Evolutionary conservation across 2,113 vertebrate species (phyloP).

Genomic region (Channa argus): DNA sequence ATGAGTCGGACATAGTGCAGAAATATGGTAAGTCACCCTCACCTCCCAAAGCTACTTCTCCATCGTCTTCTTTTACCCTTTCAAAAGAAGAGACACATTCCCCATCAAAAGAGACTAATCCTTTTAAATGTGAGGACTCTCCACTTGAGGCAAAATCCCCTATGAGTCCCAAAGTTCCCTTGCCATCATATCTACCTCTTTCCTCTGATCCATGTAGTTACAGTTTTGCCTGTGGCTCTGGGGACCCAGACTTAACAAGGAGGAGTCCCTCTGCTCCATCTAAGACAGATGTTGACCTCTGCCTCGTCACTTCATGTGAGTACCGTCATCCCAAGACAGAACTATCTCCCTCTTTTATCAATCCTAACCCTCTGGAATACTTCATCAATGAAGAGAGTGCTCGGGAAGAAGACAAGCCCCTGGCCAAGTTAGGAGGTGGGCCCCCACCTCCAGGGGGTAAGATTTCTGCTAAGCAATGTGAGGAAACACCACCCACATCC

Average conservation of each 20-base stretch:
- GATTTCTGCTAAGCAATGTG: constrained; percentile 89
- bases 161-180: constrained; percentile 67
- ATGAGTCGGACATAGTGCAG: constrained; percentile 47
- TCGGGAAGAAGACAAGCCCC: constrained; percentile 86
- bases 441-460: constrained; percentile 92
- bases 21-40: constrained; percentile 62
- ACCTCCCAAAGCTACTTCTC: constrained; percentile 67
- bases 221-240: constrained; percentile 67
- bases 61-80: constrained; percentile 49
- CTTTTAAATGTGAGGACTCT: constrained; percentile 78
- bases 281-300: constrained; percentile 92
- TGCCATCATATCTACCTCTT: constrained; percentile 64
- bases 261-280: constrained; percentile 82
- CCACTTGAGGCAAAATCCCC: constrained; percentile 85
- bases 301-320: constrained; percentile 93
- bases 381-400: constrained; percentile 89
- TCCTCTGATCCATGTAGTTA: constrained; percentile 56
- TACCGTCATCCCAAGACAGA: constrained; percentile 97
- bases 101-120: constrained; percentile 74
- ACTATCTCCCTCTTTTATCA: constrained; percentile 97
- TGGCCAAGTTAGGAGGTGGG: constrained; percentile 85
- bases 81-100: constrained; percentile 52
- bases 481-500: constrained; percentile 95
- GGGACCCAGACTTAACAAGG: constrained; percentile 76
- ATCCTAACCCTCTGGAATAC: constrained; percentile 95